A percentile compares a stretch with the other conserved stretches of the same genome.
These are phyloP conservation scores for Yoshiicerus persimilis DNA, from an alignment of 1,140 invertebrate species.

Conservation along the genomic window DNA sequence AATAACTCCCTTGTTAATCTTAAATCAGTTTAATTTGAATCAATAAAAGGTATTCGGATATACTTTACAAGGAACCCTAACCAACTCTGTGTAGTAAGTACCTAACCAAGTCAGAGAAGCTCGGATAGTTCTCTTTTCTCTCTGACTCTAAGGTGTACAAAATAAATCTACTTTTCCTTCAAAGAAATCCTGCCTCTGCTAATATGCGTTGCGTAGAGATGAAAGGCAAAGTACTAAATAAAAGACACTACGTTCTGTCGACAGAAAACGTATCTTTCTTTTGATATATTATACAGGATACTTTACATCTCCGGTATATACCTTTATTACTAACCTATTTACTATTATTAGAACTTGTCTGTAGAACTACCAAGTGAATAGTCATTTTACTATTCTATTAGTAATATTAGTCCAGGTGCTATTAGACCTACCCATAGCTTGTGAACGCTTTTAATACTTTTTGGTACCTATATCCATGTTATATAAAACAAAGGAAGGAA, in stretches of 20 bases:
- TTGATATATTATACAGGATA: neutral
- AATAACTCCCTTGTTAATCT: constrained; percentile 24
- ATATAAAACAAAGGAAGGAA: too few species aligned
- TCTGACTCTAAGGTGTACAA: neutral
- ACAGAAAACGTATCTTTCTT: neutral
- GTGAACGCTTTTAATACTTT: too few species aligned
- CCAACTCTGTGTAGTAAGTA: neutral
- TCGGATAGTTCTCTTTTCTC: neutral
- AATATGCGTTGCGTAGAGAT: neutral
- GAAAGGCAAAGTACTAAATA: neutral
- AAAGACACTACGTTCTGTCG: neutral
- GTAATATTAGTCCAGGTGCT: neutral
- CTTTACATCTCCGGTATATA: neutral
- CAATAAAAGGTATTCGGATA: neutral
- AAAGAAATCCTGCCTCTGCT: neutral
- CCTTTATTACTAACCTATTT: neutral
- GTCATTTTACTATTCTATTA: neutral
- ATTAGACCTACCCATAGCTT: neutral
- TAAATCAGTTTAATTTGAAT: constrained; percentile 33
- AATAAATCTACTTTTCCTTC: neutral
- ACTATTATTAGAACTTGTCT: neutral
- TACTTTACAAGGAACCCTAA: neutral
- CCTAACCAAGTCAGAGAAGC: neutral
- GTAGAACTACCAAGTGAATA: neutral
- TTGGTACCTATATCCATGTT: too few species aligned